Evolutionary conservation across 2,888 invertebrate genomes (phyloP), one percentile per base, ranked within the genome.

Genomic region (Zygothrica quintamaculata): DNA sequence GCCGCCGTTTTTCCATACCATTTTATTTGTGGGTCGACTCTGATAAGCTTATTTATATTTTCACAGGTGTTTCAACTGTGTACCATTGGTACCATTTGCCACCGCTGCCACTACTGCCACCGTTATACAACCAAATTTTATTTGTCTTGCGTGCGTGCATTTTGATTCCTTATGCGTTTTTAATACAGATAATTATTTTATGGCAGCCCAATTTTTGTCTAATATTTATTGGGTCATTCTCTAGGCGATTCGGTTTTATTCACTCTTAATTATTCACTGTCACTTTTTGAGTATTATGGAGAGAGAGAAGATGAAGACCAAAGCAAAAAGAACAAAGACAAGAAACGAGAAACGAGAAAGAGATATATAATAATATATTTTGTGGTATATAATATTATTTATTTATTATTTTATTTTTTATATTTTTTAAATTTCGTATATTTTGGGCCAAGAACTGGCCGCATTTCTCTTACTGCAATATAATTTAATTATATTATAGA

Each of bases 31-130:
- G 65, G 75, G 73, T 78, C 75, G 46, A 39, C 55, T 26, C 59
- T 67, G 70, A 85, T 80, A 85, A 79, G 67, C 84, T 53, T 62
- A 55, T 64, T 68, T 85, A 78, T 85, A 78, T 80, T 79, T 84
- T 80, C 67, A 82, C 73, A 80, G 86, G 86, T 80, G 79, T 50
- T 73, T 74, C 47, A 47, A 46, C 55, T 43, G 1, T 51, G 62
- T 71, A 53, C 36, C 46, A 33, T 22, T 11, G 15, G n/a, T 7
- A 13, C 7, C 7, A 15, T 15, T 7, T 16, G 39, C 39, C 13
- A 18, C 26, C 18, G 18, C 18, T 22, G 18, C 26, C 18, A 5
- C 18, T 22, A 5, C 18, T 22, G 18, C 5, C 18, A 5, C 18
- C 16, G 47, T 43, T 9, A 29, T 7, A 0, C 52, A 55, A 58